Base-by-base conservation (phyloP, 2,113 vertebrate genomes). In the Ptyas mucosa region DNA sequence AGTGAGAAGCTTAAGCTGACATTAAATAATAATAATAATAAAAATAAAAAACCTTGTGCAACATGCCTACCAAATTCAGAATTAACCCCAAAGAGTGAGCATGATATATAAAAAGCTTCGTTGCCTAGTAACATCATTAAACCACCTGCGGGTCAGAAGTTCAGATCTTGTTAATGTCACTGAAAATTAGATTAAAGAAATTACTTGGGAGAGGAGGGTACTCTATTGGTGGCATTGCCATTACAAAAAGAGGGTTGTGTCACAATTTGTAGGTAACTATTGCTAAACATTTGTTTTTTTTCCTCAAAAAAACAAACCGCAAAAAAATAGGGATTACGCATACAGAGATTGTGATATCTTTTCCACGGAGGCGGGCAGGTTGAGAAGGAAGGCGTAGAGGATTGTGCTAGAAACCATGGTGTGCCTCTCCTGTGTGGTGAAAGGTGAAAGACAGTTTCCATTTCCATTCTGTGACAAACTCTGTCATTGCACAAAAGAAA, bases 61-160 rank as follows among this genome's bases (percentile, higher is more conserved):
- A 49, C 53, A 91, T 85, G 2, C 5, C 43, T 52, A 12, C 26
- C 92, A 85, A 52, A 85, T 29, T 34, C 0, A 1, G 24, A 89
- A 86, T 95, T 93, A 94, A 93, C 29, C 51, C 92, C 89, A 7
- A 58, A 88, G 2, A 5, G 0, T 23, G 85, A 96, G 85, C 90
- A 21, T 52, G 46, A 23, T 4, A 75, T 43, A 91, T 7, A 23
- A 57, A 94, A 96, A 91, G 57, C 24, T 94, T 89, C 43, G 95
- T 97, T 97, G 95, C 96, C 86, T 96, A 96, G 97, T 96, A 98
- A 96, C 95, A 61, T 95, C 94, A 97, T 94, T 97, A 95, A 97
- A 93, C 94, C 94, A 97, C 96, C 96, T 97, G 96, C 91, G 95
- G 96, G 96, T 97, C 93, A 91, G 81, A 94, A 96, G 96, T 96